Evolutionary conservation across 2,113 vertebrate species (phyloP), one percentile per base, ranked within the genome.

Genomic region (Piaya cayana): DNA sequence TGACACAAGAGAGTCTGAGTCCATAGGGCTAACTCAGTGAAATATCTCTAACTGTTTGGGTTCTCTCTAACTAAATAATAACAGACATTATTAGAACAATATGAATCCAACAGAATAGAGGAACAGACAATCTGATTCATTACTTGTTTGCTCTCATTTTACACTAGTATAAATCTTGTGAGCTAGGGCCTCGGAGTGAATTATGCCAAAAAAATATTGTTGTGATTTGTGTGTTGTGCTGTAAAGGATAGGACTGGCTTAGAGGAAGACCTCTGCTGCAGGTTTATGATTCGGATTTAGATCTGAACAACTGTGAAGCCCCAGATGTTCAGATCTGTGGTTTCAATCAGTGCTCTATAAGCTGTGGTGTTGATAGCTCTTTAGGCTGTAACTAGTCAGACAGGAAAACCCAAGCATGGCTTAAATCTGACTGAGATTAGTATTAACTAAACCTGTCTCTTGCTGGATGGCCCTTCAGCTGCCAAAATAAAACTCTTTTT

Each of bases 261-360:
- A 79, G 53, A 76, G n/a, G 23, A 39, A 72, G 13, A 45, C 43
- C 55, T 55, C 79, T 86, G 60, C 68, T 81, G 42, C 52, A 86
- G 64, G 76, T 93, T 92, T 94, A 68, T 76, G 64, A 58, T 63
- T 76, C 59, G 68, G 76, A 75, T 93, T 90, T 70, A 71, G 68
- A 81, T 52, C 55, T 89, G 71, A 60, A 56, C 36, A 67, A 56
- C 53, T 53, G 36, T 1, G 1, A 86, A 82, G 55, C 59, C 75
- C 82, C 59, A 82, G 43, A 64, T 72, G 45, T 52, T 90, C 50
- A 77, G 64, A 67, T 50, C 17, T 74, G 56, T 9, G 42, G 45
- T 86, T 94, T 94, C 32, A 70, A 3, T 58, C 34, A 55, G 76
- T 42, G 42, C 21, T 87, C 43, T 30, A 16, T 45, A 55, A 86